Evolutionary conservation across 2,888 invertebrate species (phyloP), one percentile per base, ranked within the genome.

Genomic region (Acanthosoma haemorrhoidale): DNA sequence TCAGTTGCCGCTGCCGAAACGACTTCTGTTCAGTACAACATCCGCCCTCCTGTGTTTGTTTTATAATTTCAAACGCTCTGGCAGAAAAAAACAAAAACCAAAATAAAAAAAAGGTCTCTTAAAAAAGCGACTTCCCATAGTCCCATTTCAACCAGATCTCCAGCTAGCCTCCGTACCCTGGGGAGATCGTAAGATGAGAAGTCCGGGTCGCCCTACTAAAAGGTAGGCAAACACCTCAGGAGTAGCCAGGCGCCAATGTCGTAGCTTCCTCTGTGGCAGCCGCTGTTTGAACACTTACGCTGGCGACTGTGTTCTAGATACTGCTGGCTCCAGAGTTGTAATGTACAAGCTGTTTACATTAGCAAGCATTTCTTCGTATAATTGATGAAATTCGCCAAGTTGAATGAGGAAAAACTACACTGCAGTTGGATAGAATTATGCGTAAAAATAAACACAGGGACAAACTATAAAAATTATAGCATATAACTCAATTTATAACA

Each of bases 191-290:
- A 51, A 51, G 51, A 51, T 51, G 51, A 51, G 51, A 29, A 51
- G 51, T n/a, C 21, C 21, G n/a, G 51, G 25, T 11, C 8, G 51
- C 4, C 25, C 51, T 51, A 51, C 51, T 51, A 51, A 51, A 51
- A 51, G 51, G 51, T 51, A 51, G 51, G 25, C 25, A 51, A 51
- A 51, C 25, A 51, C 51, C 51, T 51, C n/a, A n/a, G n/a, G n/a
- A n/a, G n/a, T n/a, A n/a, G n/a, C 1, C 2, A 51, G 51, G 51
- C 51, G 51, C 51, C 51, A n/a, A n/a, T 51, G 25, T 25, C n/a
- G 11, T n/a, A n/a, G 43, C 51, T 25, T 51, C 51, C 51, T 51
- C 51, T 51, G 51, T 1, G 8, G 25, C 51, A 51, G n/a, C n/a
- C n/a, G 51, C 29, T 51, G 51, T 51, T n/a, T 51, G 25, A n/a